Base-by-base conservation (phyloP, 2,888 invertebrate genomes). In the Pachliopta kotzebuea region DNA sequence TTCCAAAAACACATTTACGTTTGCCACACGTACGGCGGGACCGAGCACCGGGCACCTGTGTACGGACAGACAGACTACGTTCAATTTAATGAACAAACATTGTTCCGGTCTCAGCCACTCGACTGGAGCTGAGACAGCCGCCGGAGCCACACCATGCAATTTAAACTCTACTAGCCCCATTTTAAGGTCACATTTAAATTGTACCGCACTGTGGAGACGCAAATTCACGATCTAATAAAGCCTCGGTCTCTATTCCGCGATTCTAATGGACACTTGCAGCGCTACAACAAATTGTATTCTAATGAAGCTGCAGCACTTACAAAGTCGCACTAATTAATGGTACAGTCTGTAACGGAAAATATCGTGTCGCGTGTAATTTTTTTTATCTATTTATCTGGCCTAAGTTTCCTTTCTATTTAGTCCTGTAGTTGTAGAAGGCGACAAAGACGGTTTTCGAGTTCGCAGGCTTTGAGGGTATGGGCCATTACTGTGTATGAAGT, bases 31-130 rank as follows among this genome's bases (percentile, higher is more conserved):
- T 7, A 42, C 42, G 42, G n/a, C n/a, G n/a, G n/a, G n/a, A n/a
- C n/a, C n/a, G n/a, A n/a, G n/a, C 8, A 17, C 42, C 6, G 3
- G 9, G 8, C 60, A 63, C 49, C 37, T 64, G 60, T 20, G 49
- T 20, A 60, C 26, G 60, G 42, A 60, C 49, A 57, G 37, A 64
- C 64, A 50, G 24, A 56, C 55, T 59, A 50, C 59, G 64, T 56
- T 65, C 56, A 53, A 60, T 68, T 69, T 68, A 66, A 68, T 68
- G 64, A 68, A 67, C 61, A 67, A 69, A 69, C 52, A 65, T 60
- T 58, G 63, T 63, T 66, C 61, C 53, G 58, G 23, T 50, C 62
- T 56, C 62, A 52, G 58, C 37, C 63, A 65, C 66, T 65, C 37
- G 62, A 65, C 66, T 65, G 56, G 56, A 42, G 50, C 54, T 66